A percentile compares a stretch with the other conserved stretches of the same genome.
Evolutionary conservation across 2,888 invertebrate genomes (phyloP).

Genomic region (Oscheius sp.): DNA sequence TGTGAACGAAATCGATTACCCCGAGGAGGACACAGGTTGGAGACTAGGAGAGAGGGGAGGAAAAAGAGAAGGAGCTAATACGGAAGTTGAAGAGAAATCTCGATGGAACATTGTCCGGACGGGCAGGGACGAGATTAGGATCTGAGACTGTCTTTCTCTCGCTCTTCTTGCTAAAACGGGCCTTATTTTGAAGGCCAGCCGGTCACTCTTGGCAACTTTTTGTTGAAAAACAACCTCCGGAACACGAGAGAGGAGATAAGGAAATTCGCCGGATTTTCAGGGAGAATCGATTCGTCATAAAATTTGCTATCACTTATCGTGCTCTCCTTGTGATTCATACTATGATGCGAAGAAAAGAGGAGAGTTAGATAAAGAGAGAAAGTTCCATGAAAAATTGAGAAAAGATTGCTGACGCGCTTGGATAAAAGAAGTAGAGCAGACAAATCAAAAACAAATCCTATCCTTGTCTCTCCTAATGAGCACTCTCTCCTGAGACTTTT

Average conservation of each 20-base stretch:
- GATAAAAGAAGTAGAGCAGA: too few species aligned
- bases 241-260: not conserved
- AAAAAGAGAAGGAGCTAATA: too few species aligned
- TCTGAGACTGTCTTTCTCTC: not conserved
- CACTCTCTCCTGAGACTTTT: too few species aligned
- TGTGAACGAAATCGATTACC: conserved; percentile 20
- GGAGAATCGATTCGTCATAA: conserved; percentile 22
- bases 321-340: conserved; percentile 5
- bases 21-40: not conserved
- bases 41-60: too few species aligned
- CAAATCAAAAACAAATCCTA: too few species aligned
- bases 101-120: not conserved
- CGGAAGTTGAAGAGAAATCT: too few species aligned
- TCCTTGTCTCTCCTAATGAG: too few species aligned
- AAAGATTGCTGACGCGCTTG: too few species aligned
- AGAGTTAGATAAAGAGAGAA: not conserved
- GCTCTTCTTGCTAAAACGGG: too few species aligned
- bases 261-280: not conserved
- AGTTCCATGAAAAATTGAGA: too few species aligned
- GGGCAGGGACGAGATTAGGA: not conserved
- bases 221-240: not conserved
- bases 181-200: not conserved
- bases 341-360: not conserved
- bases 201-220: conserved; percentile 1
- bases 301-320: conserved; percentile 3